A percentile compares a stretch with the other conserved stretches of the same genome.
phyloP scores from a whole-genome alignment of 2,113 vertebrate species.

The Macquaria ambigua region DNA sequence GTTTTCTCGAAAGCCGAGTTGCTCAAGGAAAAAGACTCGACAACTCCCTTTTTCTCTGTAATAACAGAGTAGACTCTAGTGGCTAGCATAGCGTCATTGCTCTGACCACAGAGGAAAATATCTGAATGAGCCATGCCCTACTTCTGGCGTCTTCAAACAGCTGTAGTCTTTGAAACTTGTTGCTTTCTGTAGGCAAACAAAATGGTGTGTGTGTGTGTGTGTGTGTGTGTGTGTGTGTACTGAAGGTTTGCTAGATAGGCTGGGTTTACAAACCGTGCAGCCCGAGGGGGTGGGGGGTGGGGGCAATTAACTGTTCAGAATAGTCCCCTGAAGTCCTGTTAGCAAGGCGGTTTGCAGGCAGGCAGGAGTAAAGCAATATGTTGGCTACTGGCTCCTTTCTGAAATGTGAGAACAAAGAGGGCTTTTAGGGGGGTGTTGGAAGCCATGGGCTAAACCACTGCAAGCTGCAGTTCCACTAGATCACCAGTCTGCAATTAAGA shows the following conservation, averaged over 20 bases:
- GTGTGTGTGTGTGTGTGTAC: background rate
- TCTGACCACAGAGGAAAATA: conserved; percentile 72
- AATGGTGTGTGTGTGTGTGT: background rate
- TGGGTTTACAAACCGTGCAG: conserved; percentile 50
- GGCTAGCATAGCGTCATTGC: conserved; percentile 66
- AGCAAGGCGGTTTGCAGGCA: conserved; percentile 54
- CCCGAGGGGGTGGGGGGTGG: conserved; percentile 1
- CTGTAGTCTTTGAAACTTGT: conserved; percentile 56
- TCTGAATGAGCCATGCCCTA: conserved; percentile 67
- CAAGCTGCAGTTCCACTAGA: conserved; percentile 63
- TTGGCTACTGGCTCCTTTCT: conserved; percentile 65
- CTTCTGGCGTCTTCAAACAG: conserved; percentile 58
- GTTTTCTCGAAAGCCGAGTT: conserved; percentile 44
- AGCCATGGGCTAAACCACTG: conserved; percentile 67
- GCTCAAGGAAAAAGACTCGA: conserved; percentile 42
- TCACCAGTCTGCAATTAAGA: conserved; percentile 74
- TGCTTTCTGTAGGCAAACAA: conserved; percentile 28
- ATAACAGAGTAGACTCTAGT: conserved; percentile 60
- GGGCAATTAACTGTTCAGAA: conserved; percentile 63
- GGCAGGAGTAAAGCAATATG: conserved; percentile 63
- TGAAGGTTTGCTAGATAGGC: conserved; percentile 44
- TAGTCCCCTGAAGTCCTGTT: conserved; percentile 73
- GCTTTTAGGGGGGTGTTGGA: conserved; percentile 69
- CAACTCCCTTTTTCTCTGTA: conserved; percentile 56
- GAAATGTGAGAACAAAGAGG: conserved; percentile 79